Conservation (phyloP, 2,888 invertebrate genomes). For the Agonopterix arenella region DNA sequence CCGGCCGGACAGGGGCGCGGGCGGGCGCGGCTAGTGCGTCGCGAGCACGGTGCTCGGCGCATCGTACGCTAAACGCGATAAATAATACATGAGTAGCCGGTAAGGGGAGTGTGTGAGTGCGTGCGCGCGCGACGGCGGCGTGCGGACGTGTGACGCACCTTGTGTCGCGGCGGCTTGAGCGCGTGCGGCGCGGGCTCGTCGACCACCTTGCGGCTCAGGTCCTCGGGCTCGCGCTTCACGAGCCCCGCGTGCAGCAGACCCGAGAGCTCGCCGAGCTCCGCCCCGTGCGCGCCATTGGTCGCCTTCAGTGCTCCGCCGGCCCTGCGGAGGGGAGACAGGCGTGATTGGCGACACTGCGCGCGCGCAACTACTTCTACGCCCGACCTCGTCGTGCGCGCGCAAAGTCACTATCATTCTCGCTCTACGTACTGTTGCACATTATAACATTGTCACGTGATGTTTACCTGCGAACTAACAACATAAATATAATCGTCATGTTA, state of each 20-base stretch:
- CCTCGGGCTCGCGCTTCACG: constrained; percentile 90
- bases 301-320: constrained; percentile 77
- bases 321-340: constrained; percentile 79
- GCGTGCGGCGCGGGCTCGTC: constrained; percentile 78
- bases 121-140: constrained; percentile 75
- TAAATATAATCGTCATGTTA: constrained; percentile 38
- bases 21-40: constrained; percentile 74
- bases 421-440: constrained; percentile 25
- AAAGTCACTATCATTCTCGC: constrained; percentile 46
- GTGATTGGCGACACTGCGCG: constrained; percentile 65
- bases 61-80: constrained; percentile 77
- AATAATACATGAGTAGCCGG: constrained; percentile 75
- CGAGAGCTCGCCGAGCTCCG: constrained; percentile 80
- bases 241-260: constrained; percentile 80
- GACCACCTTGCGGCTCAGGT: constrained; percentile 84
- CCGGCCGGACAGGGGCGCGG: constrained; percentile 78
- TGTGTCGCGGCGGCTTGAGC: constrained; percentile 79
- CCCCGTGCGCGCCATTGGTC: constrained; percentile 82
- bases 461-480: constrained; percentile 28
- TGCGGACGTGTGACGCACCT: constrained; percentile 78
- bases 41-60: constrained; percentile 77
- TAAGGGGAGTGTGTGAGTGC: constrained; percentile 68
- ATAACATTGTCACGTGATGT: constrained; percentile 32
- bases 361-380: constrained; percentile 44
- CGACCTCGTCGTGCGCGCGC: constrained; percentile 50